Conservation (phyloP, 2,888 invertebrate genomes). For the Oxyscelio sp. region DNA sequence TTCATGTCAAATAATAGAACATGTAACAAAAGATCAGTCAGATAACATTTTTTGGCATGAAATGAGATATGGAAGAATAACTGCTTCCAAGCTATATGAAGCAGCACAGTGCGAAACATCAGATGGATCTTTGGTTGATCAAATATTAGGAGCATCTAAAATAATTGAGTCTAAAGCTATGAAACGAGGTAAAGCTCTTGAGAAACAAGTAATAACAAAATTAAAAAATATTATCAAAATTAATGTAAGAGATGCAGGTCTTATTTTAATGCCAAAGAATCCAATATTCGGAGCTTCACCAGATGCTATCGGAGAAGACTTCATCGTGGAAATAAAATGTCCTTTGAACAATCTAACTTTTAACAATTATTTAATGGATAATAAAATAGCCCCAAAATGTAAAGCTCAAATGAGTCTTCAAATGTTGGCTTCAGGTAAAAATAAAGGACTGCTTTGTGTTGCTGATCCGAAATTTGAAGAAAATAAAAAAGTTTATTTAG, state of each 20-base stretch:
- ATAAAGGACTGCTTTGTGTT: constrained; percentile 77
- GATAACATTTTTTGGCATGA: constrained; percentile 38
- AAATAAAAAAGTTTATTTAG: constrained; percentile 55
- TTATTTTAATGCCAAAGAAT: constrained; percentile 42
- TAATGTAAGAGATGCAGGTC: constrained; percentile 19
- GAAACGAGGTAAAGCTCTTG: constrained; percentile 44
- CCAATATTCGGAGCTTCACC: constrained; percentile 70
- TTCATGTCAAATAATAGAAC: constrained; percentile 12
- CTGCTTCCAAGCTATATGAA: constrained; percentile 51
- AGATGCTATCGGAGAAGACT: constrained; percentile 64
- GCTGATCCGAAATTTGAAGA: constrained; percentile 77
- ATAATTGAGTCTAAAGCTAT: constrained; percentile 29
- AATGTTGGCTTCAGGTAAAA: constrained; percentile 76
- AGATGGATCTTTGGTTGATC: constrained; percentile 39
- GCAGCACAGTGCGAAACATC: constrained; percentile 39
- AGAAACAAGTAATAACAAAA: constrained; percentile 31
- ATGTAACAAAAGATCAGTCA: constrained; percentile 25
- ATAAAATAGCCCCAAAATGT: no score
- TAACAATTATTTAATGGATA: no score
- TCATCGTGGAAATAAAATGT: constrained; percentile 68
- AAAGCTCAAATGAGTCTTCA: constrained; percentile 78
- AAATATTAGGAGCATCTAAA: constrained; percentile 36
- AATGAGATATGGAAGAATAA: constrained; percentile 46
- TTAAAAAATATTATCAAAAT: constrained; percentile 10
- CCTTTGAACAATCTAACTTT: no score